phyloP scores from a whole-genome alignment of 2,888 invertebrate species.

The Tinea semifulvella region DNA sequence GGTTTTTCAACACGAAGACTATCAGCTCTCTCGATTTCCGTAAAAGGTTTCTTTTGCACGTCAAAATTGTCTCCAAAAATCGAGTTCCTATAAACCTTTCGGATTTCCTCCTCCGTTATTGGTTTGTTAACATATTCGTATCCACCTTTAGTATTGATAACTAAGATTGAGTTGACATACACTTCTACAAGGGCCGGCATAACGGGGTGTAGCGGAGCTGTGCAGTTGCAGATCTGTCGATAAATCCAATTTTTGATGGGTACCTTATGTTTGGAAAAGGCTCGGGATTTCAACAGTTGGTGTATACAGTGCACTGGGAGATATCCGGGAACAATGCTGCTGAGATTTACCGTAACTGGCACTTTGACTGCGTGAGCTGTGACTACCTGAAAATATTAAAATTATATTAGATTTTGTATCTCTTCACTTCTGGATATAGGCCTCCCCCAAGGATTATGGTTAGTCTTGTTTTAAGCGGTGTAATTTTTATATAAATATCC shows the following conservation, averaged over 20 bases:
- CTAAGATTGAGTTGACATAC: constrained; percentile 90
- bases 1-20: constrained; percentile 69
- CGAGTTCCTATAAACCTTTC: constrained; percentile 82
- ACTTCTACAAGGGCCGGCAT: constrained; percentile 93
- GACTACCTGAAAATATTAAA: constrained; percentile 70
- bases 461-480: too few relatives aligned
- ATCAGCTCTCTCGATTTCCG: constrained; percentile 52
- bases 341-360: constrained; percentile 89
- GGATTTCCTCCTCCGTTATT: constrained; percentile 88
- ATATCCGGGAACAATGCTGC: constrained; percentile 89
- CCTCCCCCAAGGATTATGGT: too few relatives aligned
- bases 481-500: too few relatives aligned
- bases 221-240: constrained; percentile 87
- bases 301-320: constrained; percentile 97
- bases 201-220: constrained; percentile 92
- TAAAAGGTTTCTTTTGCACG: constrained; percentile 57
- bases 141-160: constrained; percentile 70
- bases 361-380: constrained; percentile 96
- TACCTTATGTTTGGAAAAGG: constrained; percentile 95
- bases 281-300: constrained; percentile 90
- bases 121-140: constrained; percentile 90
- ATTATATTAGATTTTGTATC: too few relatives aligned
- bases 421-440: too few relatives aligned
- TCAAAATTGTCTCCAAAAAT: constrained; percentile 80
- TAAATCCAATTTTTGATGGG: constrained; percentile 98